Base-by-base conservation (phyloP, 2,888 invertebrate species). In the Merodon equestris region DNA sequence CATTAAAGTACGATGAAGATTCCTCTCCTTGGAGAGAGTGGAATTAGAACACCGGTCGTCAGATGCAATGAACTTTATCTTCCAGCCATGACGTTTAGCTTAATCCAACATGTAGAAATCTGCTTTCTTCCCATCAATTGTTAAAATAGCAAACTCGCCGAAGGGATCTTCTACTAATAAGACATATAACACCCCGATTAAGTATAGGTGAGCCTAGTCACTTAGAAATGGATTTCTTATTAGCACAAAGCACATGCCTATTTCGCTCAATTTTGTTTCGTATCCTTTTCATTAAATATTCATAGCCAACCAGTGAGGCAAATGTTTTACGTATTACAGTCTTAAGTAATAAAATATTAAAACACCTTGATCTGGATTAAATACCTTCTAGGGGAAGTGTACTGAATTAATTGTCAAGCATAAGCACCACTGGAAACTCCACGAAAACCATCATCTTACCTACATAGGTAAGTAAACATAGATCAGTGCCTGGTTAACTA, bases 351-450 rank as follows among this genome's bases (percentile, higher is more conserved):
- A 7, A 53, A 68, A 70, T 68, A 74, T 68, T 68, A 70, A 74
- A 64, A 64, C 67, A 70, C 34, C 60, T 56, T 54, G 54, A 70
- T 74, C 60, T 45, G 74, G 74, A 60, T 70, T 79, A 64, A 79
- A 74, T 74, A 60, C 74, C 74, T 64, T 19, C 45, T 17, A 74
- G 74, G 68, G 58, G 60, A 74, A 79, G 57, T 79, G 64, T 74
- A 74, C 68, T 74, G 70, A 74, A 64, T 70, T 68, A 79, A 79
- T 74, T 74, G 74, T 50, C n/a, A 14, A 56, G 27, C 50, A 51
- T 12, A 48, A 27, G 14, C 57, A 61, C 36, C 56, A 27, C 13
- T n/a, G 2, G 5, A 9, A 27, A 27, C 2, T 27, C 27, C 27
- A 2, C 27, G 27, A 2, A 27, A 27, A 7, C 3, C 7, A 27